Evolutionary conservation across 2,797 vertebrate species (phyloP).

Genomic region (Sarcoramphus papa): DNA sequence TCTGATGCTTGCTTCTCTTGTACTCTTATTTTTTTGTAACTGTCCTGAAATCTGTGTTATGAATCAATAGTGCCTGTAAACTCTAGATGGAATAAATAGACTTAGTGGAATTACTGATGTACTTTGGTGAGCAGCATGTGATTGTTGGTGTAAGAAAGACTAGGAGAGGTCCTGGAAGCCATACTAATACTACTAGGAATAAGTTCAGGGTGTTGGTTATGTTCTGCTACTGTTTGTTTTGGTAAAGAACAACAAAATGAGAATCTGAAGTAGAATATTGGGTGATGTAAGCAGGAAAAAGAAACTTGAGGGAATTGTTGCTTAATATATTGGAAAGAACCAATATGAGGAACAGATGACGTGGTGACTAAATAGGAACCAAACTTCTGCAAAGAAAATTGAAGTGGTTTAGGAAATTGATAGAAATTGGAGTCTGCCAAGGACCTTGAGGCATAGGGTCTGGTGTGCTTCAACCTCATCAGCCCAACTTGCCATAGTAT

Average conservation of each 20-base stretch:
- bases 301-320: background rate
- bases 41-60: background rate
- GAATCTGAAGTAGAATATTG: background rate
- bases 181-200: background rate
- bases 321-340: background rate
- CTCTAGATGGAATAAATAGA: background rate
- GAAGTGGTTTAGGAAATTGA: background rate
- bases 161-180: background rate
- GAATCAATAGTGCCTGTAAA: background rate
- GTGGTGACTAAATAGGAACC: background rate
- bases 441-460: background rate
- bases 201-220: background rate
- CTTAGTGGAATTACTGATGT: background rate
- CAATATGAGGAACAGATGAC: background rate
- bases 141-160: background rate
- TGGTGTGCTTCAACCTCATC: background rate
- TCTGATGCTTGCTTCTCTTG: background rate
- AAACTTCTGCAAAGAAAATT: background rate
- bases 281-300: background rate
- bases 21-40: background rate
- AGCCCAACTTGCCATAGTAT: background rate
- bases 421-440: background rate
- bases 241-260: background rate
- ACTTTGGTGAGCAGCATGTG: background rate
- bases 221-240: background rate